Evolutionary conservation across 2,797 vertebrate genomes (phyloP).

Genomic region (Acomys russatus): DNA sequence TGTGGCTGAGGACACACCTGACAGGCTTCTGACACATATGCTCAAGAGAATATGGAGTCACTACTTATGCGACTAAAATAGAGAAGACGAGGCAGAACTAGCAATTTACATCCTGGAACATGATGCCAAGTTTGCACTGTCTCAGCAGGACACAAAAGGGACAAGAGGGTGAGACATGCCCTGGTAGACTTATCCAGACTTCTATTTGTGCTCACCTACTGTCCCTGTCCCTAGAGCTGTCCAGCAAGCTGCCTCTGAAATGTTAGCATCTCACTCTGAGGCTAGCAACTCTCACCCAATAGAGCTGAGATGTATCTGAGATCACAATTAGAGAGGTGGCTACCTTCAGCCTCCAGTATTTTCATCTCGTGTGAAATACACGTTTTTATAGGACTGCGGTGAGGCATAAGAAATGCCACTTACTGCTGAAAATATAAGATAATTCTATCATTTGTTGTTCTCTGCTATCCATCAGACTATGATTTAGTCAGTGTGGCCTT

Average conservation of each 20-base stretch:
- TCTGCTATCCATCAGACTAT: not conserved
- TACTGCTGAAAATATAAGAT: not conserved
- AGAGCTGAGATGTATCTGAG: not conserved
- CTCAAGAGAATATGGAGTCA: conserved; percentile 33
- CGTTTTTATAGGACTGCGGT: not conserved
- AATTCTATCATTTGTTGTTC: not conserved
- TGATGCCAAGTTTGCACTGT: not conserved
- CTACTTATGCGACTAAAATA: conserved; percentile 12
- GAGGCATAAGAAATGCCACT: not conserved
- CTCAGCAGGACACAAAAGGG: not conserved
- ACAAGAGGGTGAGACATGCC: not conserved
- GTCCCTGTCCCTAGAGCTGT: too few relatives aligned
- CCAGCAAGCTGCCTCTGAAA: not conserved
- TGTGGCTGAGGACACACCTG: not conserved
- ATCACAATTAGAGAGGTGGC: not conserved
- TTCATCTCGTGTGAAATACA: not conserved
- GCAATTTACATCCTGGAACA: not conserved
- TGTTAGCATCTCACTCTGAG: not conserved
- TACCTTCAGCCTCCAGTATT: too few relatives aligned
- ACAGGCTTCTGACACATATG: not conserved
- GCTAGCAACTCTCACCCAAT: not conserved
- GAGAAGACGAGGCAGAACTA: not conserved
- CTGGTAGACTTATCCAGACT: not conserved
- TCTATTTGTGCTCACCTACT: not conserved
- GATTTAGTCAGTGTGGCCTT: not conserved